phyloP scores from a whole-genome alignment of 1,140 invertebrate genomes.

The Pseudomyrmex sp. region DNA sequence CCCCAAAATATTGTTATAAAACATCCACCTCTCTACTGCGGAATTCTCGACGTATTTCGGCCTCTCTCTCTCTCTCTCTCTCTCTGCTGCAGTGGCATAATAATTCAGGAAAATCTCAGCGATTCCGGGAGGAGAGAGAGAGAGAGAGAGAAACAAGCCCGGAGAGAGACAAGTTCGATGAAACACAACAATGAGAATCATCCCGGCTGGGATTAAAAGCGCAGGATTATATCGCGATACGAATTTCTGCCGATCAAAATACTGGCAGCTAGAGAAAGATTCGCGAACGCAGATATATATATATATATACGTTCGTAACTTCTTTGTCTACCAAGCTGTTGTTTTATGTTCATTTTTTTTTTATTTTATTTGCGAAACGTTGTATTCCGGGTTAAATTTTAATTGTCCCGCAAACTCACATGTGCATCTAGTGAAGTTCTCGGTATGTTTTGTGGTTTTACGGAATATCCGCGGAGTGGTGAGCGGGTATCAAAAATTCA shows the following conservation, averaged over 20 bases:
- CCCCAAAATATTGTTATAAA: slow-evolving; percentile 42
- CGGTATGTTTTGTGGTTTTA: not conserved
- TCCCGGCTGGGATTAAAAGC: slow-evolving; percentile 67
- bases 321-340: not conserved
- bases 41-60: slow-evolving; percentile 60
- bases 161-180: slow-evolving; percentile 67
- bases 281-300: slow-evolving; percentile 29
- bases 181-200: slow-evolving; percentile 73
- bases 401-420: not conserved
- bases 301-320: not conserved
- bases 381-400: not conserved
- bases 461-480: not conserved
- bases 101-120: slow-evolving; percentile 69
- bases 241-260: slow-evolving; percentile 64
- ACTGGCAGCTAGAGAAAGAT: slow-evolving; percentile 54
- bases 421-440: not conserved
- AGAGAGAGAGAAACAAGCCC: slow-evolving; percentile 39
- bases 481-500: not conserved
- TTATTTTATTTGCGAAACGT: slow-evolving; percentile 2
- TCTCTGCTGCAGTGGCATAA: slow-evolving; percentile 46
- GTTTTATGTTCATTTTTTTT: not conserved
- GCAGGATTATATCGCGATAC: slow-evolving; percentile 66
- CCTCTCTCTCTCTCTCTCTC: no score
- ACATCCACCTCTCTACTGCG: not conserved
- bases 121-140: slow-evolving; percentile 62